phyloP scores from a whole-genome alignment of 2,113 vertebrate genomes.

The Lepidothrix coronata region DNA sequence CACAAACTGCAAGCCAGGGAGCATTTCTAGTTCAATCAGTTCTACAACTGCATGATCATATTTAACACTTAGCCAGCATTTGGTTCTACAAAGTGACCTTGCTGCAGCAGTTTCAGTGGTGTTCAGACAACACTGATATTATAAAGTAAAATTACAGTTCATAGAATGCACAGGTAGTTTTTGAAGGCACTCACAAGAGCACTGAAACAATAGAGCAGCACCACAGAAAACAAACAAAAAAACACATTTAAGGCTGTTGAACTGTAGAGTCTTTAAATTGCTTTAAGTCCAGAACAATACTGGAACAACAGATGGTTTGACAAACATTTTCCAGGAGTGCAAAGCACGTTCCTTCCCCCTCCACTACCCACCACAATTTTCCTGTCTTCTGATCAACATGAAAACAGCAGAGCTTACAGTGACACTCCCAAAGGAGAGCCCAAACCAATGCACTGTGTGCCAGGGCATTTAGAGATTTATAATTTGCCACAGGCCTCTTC shows the following conservation, averaged over 20 bases:
- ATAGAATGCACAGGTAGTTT: neutral
- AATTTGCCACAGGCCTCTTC: neutral
- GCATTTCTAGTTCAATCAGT: neutral
- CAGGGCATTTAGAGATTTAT: neutral
- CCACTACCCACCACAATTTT: neutral
- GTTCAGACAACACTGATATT: neutral
- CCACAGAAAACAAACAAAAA: neutral
- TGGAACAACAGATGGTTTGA: neutral
- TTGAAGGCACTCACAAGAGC: neutral
- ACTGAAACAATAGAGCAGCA: neutral
- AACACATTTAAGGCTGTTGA: neutral
- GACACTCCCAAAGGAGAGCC: neutral
- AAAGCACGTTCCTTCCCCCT: neutral
- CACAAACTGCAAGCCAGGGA: neutral
- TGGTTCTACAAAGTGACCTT: neutral
- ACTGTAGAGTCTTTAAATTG: neutral
- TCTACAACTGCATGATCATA: neutral
- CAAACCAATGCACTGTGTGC: neutral
- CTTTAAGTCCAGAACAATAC: neutral
- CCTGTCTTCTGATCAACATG: neutral
- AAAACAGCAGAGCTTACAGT: neutral
- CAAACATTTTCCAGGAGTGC: neutral
- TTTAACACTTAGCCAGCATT: neutral
- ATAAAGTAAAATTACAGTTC: neutral
- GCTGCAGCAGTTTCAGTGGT: neutral